Conservation (phyloP, 1,140 invertebrate species). For the Diorhabda elongata region DNA sequence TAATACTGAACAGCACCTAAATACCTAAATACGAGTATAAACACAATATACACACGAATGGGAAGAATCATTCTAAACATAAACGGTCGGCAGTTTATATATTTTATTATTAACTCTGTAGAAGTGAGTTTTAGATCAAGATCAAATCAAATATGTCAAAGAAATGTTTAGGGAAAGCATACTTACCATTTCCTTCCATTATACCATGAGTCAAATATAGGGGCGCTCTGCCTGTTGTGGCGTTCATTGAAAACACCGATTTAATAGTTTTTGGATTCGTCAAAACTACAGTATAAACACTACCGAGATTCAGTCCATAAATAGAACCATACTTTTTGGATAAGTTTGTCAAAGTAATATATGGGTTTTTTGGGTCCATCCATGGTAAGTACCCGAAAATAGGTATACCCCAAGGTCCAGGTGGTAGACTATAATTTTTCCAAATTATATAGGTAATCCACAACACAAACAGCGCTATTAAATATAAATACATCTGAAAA, state of each 20-base stretch:
- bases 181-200: conserved; percentile 78
- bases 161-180: too few species aligned
- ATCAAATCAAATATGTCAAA: too few species aligned
- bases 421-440: conserved; percentile 54
- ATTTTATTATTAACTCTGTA: too few species aligned
- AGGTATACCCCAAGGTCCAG: conserved; percentile 73
- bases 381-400: conserved; percentile 74
- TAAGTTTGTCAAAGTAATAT: conserved; percentile 63
- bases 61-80: too few species aligned
- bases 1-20: too few species aligned
- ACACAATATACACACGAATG: too few species aligned
- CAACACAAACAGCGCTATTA: conserved; percentile 17
- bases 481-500: conserved; percentile 17
- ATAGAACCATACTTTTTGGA: conserved; percentile 65
- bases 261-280: conserved; percentile 67
- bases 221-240: conserved; percentile 68
- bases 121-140: too few species aligned
- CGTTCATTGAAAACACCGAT: conserved; percentile 65
- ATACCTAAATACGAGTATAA: too few species aligned
- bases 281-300: conserved; percentile 67
- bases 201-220: conserved; percentile 80
- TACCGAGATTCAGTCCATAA: conserved; percentile 68
- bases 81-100: too few species aligned
- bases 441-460: conserved; percentile 17
- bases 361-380: conserved; percentile 61